Base-by-base conservation (phyloP, 1,140 invertebrate genomes). In the Pissodes strobi region DNA sequence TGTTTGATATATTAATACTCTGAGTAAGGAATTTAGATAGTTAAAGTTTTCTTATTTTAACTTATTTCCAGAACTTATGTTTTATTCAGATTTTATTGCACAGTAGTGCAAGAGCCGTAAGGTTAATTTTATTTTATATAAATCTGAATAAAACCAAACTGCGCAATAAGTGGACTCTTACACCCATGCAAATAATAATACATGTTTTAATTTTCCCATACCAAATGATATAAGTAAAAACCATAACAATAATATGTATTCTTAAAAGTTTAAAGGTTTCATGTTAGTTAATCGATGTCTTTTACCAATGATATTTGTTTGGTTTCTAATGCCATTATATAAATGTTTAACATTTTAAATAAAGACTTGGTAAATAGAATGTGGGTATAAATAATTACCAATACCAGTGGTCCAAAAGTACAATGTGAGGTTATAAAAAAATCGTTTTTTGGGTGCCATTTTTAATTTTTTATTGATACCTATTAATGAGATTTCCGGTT, bases 61-160 rank as follows among this genome's bases (percentile, higher is more conserved):
- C n/a, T n/a, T n/a, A n/a, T n/a, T n/a, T n/a, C n/a, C n/a, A 46
- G 12, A 46, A 46, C 12, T 46, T 13, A 12, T 46, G 12, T 46
- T 13, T 46, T 46, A 18, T 12, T 17, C 4, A n/a, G n/a, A n/a
- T n/a, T n/a, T 46, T 46, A 46, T 17, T 17, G 43, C 43, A 46
- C 43, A 46, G 43, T 21, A 46, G 43, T 9, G 43, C 43, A 21
- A 46, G 43, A 2, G 43, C 18, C 10, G 43, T 12, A 46, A 46
- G 13, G 18, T 9, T 46, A 3, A n/a, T n/a, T n/a, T 46, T 46
- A 13, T 46, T 46, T 46, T 8, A 34, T n/a, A 34, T 46, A 5
- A 46, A 46, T 15, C 12, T 46, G 19, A 46, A 46, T 21, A 46
- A 46, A 46, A 46, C 43, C 12, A 46, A 43, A 34, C n/a, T 34